Percentiles rank a stretch among this genome's conserved stretches.
Evolutionary conservation across 2,888 invertebrate genomes (phyloP).

Genomic region (Athalia rosae): DNA sequence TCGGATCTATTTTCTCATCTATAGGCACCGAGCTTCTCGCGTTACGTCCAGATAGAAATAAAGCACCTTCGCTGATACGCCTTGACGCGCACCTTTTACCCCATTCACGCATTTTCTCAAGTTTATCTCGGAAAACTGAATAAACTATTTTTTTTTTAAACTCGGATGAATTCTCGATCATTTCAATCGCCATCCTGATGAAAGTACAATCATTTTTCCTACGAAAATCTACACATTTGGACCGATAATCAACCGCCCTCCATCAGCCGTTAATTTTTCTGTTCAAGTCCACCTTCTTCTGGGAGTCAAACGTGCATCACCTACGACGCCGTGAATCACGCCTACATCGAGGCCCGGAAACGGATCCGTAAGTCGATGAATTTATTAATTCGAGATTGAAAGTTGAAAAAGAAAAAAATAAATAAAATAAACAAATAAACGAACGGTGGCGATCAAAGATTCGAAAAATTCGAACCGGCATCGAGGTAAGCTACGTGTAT

Average conservation of each 20-base stretch:
- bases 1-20: neutral
- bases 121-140: too few relatives aligned
- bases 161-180: too few relatives aligned
- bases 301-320: conserved; percentile 89
- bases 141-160: too few relatives aligned
- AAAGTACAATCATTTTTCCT: too few relatives aligned
- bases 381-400: conserved; percentile 29
- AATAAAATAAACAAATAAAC: neutral
- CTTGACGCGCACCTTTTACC: neutral
- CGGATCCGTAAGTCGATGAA: conserved; percentile 85
- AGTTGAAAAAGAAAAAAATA: too few relatives aligned
- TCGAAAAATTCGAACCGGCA: too few relatives aligned
- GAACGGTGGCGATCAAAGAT: too few relatives aligned
- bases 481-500: conserved; percentile 8
- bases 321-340: conserved; percentile 91
- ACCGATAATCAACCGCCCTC: neutral
- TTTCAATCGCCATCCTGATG: too few relatives aligned
- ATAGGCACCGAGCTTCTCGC: conserved; percentile 14
- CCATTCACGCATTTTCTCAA: conserved; percentile 12
- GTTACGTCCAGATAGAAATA: conserved; percentile 17
- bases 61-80: conserved; percentile 12
- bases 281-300: conserved; percentile 75
- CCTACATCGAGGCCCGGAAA: conserved; percentile 90
- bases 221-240: too few relatives aligned
- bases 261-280: conserved; percentile 57